Evolutionary conservation across 2,797 vertebrate species (phyloP).

Genomic region (Parauchenoglanis punctatus): DNA sequence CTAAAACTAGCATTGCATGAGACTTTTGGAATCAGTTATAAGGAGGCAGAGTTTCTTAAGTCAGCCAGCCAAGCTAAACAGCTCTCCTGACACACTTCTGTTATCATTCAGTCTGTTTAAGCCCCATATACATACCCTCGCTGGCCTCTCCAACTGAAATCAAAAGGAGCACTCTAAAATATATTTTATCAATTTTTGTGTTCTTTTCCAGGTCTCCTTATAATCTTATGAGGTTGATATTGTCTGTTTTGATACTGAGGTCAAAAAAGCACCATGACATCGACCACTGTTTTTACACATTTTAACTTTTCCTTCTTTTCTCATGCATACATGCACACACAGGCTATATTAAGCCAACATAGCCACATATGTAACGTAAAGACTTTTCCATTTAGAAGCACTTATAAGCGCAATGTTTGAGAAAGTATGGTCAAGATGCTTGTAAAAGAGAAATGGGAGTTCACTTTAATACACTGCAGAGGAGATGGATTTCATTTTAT

Average conservation of each 20-base stretch:
- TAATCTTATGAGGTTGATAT: slow-evolving; percentile 18
- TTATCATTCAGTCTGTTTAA: slow-evolving; percentile 19
- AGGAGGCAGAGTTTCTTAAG: slow-evolving; percentile 34
- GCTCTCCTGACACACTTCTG: slow-evolving; percentile 19
- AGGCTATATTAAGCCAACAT: neutral
- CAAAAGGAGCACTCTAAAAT: slow-evolving; percentile 5
- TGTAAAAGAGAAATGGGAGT: slow-evolving; percentile 42
- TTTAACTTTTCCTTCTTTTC: neutral
- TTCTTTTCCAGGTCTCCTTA: slow-evolving; percentile 19
- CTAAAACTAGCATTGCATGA: slow-evolving; percentile 42
- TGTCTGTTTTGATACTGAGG: neutral
- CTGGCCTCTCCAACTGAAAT: neutral
- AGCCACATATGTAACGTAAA: slow-evolving; percentile 37
- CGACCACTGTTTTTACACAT: slow-evolving; percentile 20
- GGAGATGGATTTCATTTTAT: slow-evolving; percentile 30
- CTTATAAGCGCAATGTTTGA: slow-evolving; percentile 30
- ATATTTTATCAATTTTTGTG: slow-evolving; percentile 23
- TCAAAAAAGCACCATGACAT: slow-evolving; percentile 5
- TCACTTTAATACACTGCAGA: slow-evolving; percentile 25
- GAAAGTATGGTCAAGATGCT: slow-evolving; percentile 8
- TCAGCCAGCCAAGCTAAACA: slow-evolving; percentile 36
- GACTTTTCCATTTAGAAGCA: slow-evolving; percentile 14
- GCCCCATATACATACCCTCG: neutral
- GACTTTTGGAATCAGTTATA: slow-evolving; percentile 28
- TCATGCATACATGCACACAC: neutral